Percentiles rank a stretch among this genome's conserved stretches.
phyloP scores from a whole-genome alignment of 2,888 invertebrate genomes.

The Nematopogon swammerdamellus region DNA sequence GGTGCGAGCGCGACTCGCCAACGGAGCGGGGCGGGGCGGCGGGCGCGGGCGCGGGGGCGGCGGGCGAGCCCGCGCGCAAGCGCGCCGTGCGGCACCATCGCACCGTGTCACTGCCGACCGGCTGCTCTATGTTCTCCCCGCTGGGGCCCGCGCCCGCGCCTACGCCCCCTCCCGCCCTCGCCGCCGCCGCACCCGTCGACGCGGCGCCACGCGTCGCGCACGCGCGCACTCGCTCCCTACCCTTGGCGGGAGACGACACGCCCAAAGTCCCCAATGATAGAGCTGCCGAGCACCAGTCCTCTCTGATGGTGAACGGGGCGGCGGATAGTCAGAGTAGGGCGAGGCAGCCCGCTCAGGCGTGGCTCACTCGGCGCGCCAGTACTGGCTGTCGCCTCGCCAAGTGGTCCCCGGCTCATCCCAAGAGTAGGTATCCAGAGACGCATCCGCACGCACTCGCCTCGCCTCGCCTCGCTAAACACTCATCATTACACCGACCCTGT shows the following conservation, averaged over 20 bases:
- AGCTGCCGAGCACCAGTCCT: constrained; percentile 28
- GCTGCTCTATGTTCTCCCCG: constrained; percentile 23
- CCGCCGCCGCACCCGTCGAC: constrained; percentile 30
- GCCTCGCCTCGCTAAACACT: background rate
- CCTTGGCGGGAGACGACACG: constrained; percentile 56
- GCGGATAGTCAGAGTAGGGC: constrained; percentile 25
- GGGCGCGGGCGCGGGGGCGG: constrained; percentile 16
- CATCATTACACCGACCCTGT: too few relatives aligned
- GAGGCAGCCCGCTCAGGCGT: constrained; percentile 17
- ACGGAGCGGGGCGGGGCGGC: constrained; percentile 18
- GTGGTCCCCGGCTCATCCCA: constrained; percentile 43
- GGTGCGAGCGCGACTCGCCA: too few relatives aligned
- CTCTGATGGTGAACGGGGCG: constrained; percentile 33
- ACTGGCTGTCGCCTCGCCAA: constrained; percentile 43
- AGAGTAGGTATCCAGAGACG: constrained; percentile 38
- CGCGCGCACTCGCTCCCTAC: constrained; percentile 69
- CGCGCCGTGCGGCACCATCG: constrained; percentile 36
- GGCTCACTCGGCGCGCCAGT: constrained; percentile 36
- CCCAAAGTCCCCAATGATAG: constrained; percentile 31
- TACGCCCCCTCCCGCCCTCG: constrained; percentile 37
- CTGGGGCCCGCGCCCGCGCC: background rate
- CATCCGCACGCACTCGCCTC: background rate
- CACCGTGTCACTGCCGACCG: constrained; percentile 39
- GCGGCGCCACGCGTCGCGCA: constrained; percentile 48
- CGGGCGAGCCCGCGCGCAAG: constrained; percentile 18